A percentile compares a stretch with the other conserved stretches of the same genome.
Evolutionary conservation across 1,140 invertebrate species (phyloP).

Genomic region (Carposina sasakii): DNA sequence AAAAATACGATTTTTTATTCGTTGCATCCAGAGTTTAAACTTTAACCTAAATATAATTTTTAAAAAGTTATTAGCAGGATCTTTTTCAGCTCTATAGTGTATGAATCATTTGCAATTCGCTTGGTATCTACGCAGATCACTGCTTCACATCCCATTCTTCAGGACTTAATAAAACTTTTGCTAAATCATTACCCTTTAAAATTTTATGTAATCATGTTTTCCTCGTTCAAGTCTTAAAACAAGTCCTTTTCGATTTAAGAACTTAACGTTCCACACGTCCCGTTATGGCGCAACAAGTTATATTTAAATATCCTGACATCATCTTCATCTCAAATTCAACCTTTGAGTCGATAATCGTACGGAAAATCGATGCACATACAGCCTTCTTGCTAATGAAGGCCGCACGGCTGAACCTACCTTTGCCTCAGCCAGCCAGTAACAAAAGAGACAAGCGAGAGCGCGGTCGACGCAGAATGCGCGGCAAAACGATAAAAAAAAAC

Average conservation of each 20-base stretch:
- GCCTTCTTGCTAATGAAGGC: conserved; percentile 42
- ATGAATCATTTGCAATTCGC: too few relatives aligned
- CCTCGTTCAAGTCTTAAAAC: too few relatives aligned
- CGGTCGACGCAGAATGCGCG: conserved; percentile 60
- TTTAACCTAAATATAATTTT: too few relatives aligned
- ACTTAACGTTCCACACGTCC: too few relatives aligned
- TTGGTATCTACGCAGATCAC: too few relatives aligned
- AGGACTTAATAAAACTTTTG: conserved; percentile 7
- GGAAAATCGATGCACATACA: conserved; percentile 31
- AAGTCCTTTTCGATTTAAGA: too few relatives aligned
- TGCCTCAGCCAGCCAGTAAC: conserved; percentile 41
- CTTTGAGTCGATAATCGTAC: conserved; percentile 25
- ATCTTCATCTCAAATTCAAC: conserved; percentile 19
- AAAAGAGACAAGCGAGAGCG: conserved; percentile 39
- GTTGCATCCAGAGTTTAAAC: too few relatives aligned
- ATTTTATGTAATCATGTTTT: too few relatives aligned
- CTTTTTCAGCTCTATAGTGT: too few relatives aligned
- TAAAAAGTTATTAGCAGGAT: too few relatives aligned
- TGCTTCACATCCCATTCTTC: too few relatives aligned
- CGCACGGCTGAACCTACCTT: conserved; percentile 25
- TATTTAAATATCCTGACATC: conserved; percentile 49
- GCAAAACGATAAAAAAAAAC: conserved; percentile 49
- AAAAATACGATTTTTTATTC: too few relatives aligned
- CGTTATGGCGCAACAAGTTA: conserved; percentile 42
- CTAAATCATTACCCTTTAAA: conserved; percentile 33